Percentiles rank a stretch among this genome's conserved stretches.
Evolutionary conservation across 2,797 vertebrate species (phyloP).

Genomic region (Argya squamiceps): DNA sequence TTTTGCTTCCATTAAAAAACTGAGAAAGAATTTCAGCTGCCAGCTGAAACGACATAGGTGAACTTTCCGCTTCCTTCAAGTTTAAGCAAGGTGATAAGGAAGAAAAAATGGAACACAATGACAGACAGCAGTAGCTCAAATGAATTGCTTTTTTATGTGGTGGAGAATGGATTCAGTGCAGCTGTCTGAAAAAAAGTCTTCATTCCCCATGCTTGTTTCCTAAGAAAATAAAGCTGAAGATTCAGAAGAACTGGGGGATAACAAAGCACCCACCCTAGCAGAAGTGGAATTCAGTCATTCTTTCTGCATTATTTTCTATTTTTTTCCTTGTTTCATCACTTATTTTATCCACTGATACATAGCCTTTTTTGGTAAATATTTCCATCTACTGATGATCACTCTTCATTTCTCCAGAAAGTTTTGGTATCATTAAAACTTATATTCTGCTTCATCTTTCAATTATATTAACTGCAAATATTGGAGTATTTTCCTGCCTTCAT

Average conservation of each 20-base stretch:
- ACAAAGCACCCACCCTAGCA: neutral
- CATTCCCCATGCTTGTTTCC: neutral
- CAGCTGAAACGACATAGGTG: neutral
- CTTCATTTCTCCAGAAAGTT: neutral
- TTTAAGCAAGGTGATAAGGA: constrained; percentile 45
- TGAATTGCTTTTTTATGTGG: neutral
- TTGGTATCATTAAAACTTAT: neutral
- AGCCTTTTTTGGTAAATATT: neutral
- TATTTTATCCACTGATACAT: neutral
- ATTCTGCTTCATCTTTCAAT: constrained; percentile 7
- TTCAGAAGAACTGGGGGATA: neutral
- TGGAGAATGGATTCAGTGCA: neutral
- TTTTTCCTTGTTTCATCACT: neutral
- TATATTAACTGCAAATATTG: neutral
- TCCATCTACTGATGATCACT: neutral
- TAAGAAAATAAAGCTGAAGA: constrained; percentile 25
- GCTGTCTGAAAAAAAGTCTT: neutral
- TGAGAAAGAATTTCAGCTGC: constrained; percentile 32
- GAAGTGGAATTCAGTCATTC: neutral
- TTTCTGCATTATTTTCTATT: neutral
- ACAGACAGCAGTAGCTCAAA: constrained; percentile 24
- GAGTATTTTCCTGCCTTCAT: neutral
- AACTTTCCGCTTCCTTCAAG: constrained; percentile 36
- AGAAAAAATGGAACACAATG: constrained; percentile 9
- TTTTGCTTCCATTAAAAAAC: constrained; percentile 42